These are phyloP conservation scores for Aphidoletes aphidimyza DNA, from an alignment of 2,888 invertebrate species.

Conservation along the genomic window DNA sequence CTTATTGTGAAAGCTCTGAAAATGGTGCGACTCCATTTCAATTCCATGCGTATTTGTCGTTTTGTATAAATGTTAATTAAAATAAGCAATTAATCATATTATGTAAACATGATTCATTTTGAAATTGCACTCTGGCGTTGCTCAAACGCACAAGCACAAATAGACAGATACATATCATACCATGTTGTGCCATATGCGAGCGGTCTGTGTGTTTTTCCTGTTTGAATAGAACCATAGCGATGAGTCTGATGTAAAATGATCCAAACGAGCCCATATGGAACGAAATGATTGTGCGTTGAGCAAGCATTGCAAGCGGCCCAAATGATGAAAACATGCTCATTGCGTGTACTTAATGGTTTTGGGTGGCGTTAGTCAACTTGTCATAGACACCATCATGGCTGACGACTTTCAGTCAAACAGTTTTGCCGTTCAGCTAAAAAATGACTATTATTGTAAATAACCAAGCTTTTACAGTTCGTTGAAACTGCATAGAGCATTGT, in stretches of 20 bases:
- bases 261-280: slow-evolving; percentile 41
- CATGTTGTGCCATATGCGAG: slow-evolving; percentile 1
- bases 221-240: background rate
- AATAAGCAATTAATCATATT: slow-evolving; percentile 27
- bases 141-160: too few relatives aligned
- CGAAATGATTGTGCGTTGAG: background rate
- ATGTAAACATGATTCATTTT: slow-evolving; percentile 32
- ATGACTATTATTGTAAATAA: too few relatives aligned
- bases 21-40: background rate
- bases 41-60: background rate
- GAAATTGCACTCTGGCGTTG: background rate
- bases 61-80: slow-evolving; percentile 33
- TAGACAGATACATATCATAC: background rate
- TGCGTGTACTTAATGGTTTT: slow-evolving; percentile 24
- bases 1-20: background rate
- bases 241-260: background rate
- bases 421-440: too few relatives aligned
- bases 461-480: background rate
- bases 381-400: background rate
- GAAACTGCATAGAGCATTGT: slow-evolving; percentile 37
- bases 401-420: too few relatives aligned
- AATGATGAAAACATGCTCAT: background rate
- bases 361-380: background rate
- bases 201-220: too few relatives aligned
- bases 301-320: background rate